Percentiles rank a stretch among this genome's conserved stretches.
These are phyloP conservation scores for Oplegnathus fasciatus DNA, from an alignment of 2,113 vertebrate genomes.

Conservation along the genomic window DNA sequence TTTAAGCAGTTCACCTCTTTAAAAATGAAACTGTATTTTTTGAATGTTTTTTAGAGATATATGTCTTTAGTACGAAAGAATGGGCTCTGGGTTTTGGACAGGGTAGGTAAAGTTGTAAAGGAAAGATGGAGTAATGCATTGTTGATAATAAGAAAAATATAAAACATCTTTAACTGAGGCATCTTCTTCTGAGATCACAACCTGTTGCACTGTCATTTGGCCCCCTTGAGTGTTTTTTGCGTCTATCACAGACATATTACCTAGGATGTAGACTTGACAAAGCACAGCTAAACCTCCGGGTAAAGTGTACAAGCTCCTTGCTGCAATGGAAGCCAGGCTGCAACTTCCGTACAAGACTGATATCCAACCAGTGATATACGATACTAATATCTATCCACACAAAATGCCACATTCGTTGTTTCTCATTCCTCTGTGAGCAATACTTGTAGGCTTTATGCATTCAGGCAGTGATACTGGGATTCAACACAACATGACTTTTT, in stretches of 20 bases:
- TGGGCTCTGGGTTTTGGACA: neutral
- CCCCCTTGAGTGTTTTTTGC: constrained; percentile 13
- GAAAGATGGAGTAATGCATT: neutral
- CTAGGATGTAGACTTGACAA: constrained; percentile 6
- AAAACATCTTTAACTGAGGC: neutral
- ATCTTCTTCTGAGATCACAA: neutral
- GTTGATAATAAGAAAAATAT: neutral
- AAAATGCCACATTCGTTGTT: constrained; percentile 30
- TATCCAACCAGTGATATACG: constrained; percentile 34
- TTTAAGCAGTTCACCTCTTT: neutral
- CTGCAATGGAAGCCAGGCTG: constrained; percentile 11
- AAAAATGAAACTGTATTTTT: neutral
- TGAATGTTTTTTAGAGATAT: no score
- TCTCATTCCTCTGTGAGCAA: constrained; percentile 45
- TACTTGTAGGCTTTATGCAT: constrained; percentile 40
- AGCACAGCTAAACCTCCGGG: constrained; percentile 10
- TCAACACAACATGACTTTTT: constrained; percentile 59
- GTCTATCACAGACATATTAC: neutral
- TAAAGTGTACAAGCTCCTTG: constrained; percentile 28
- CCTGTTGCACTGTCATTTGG: neutral
- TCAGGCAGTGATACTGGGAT: constrained; percentile 52
- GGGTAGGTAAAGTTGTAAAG: neutral
- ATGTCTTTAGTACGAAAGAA: neutral
- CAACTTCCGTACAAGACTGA: constrained; percentile 29
- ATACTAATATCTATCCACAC: constrained; percentile 41